A percentile compares a stretch with the other conserved stretches of the same genome.
These are phyloP conservation scores for Saccopteryx bilineata DNA, from an alignment of 2,113 vertebrate species.

Conservation along the genomic window DNA sequence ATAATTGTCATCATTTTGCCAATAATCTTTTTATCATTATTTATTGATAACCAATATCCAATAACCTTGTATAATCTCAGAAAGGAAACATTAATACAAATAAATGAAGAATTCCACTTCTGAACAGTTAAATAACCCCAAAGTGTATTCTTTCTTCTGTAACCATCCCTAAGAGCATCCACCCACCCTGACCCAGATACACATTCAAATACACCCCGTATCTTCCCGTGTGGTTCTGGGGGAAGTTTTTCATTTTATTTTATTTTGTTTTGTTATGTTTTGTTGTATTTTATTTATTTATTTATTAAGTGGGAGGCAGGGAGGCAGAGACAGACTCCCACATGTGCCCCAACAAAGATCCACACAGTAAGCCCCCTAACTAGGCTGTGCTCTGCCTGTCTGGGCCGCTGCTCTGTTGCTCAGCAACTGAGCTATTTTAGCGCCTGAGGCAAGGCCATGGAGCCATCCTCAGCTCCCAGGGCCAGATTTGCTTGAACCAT, in stretches of 20 bases:
- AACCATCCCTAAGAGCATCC: background rate
- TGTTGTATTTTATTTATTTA: no score
- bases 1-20: background rate
- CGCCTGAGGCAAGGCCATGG: no score
- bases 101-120: background rate
- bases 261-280: no score
- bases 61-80: background rate
- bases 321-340: no score
- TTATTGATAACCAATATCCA: background rate
- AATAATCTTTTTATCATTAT: background rate
- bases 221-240: background rate
- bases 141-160: background rate
- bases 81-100: background rate
- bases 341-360: no score
- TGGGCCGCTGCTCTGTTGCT: no score
- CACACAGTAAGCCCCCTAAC: no score
- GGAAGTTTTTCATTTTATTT: background rate
- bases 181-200: background rate
- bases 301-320: no score
- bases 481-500: no score
- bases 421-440: no score
- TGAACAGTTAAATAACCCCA: background rate
- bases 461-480: no score
- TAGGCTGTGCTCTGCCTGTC: no score
- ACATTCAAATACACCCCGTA: background rate